phyloP scores from a whole-genome alignment of 2,797 vertebrate species.

The Semaprochilodus insignis region DNA sequence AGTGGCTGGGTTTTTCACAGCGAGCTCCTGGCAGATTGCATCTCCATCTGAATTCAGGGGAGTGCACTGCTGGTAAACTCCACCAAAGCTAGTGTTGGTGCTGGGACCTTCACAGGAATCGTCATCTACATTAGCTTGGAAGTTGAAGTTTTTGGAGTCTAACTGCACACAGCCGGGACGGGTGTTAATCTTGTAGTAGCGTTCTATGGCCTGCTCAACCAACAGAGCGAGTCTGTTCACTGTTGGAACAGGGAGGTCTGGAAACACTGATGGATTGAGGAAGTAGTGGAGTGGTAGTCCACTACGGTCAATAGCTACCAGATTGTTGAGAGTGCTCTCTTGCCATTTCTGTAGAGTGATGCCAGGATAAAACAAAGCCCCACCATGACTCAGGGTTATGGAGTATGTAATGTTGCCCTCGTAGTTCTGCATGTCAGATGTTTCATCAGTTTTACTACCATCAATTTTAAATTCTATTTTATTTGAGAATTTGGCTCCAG shows the following conservation, averaged over 20 bases:
- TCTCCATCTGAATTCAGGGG: constrained; percentile 59
- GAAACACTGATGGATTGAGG: constrained; percentile 77
- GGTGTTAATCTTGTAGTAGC: constrained; percentile 87
- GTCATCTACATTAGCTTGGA: constrained; percentile 89
- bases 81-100: constrained; percentile 89
- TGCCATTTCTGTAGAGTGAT: constrained; percentile 92
- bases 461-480: constrained; percentile 72
- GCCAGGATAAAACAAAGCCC: constrained; percentile 86
- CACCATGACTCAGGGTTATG: constrained; percentile 82
- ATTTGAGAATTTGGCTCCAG: constrained; percentile 80
- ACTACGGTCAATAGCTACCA: constrained; percentile 86
- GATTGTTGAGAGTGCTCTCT: constrained; percentile 84
- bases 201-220: constrained; percentile 76
- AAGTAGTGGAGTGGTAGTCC: constrained; percentile 85
- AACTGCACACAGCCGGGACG: constrained; percentile 80
- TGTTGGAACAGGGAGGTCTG: constrained; percentile 82
- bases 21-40: constrained; percentile 75
- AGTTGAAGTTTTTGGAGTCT: constrained; percentile 87
- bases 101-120: constrained; percentile 81
- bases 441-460: constrained; percentile 48
- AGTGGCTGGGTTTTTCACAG: constrained; percentile 85
- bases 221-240: constrained; percentile 76
- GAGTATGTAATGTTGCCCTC: constrained; percentile 85
- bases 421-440: constrained; percentile 76
- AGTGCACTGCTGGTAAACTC: constrained; percentile 83